phyloP scores from a whole-genome alignment of 64 coral and sea anemone genomes.

The Cladopsammia gracilis region DNA sequence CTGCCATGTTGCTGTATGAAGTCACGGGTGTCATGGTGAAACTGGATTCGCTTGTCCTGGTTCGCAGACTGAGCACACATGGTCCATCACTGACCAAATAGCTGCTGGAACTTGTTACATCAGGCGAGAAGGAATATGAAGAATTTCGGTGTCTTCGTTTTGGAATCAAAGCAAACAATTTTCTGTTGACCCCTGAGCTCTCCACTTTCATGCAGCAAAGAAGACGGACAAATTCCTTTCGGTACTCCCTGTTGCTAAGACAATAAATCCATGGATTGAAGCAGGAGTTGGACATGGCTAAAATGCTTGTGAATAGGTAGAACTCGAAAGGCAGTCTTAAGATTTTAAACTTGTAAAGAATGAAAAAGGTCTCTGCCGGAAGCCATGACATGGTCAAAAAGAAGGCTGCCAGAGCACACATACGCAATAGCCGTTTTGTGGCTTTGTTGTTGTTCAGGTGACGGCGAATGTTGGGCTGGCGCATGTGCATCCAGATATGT shows the following conservation, averaged over 20 bases:
- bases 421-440: slow-evolving; percentile 54
- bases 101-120: too few species aligned
- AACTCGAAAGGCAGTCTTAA: slow-evolving; percentile 45
- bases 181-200: too few species aligned
- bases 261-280: slow-evolving; percentile 60
- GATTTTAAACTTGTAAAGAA: slow-evolving; percentile 27
- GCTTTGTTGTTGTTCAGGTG: slow-evolving; percentile 36
- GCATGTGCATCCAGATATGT: slow-evolving; percentile 54
- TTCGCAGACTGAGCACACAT: too few species aligned
- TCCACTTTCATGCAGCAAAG: slow-evolving; percentile 22
- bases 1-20: background rate
- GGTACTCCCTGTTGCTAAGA: slow-evolving; percentile 43
- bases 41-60: too few species aligned
- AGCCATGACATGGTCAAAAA: slow-evolving; percentile 60
- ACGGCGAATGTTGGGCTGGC: slow-evolving; percentile 7
- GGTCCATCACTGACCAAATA: too few species aligned
- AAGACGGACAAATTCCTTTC: slow-evolving; percentile 40
- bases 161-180: too few species aligned
- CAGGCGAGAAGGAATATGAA: background rate
- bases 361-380: slow-evolving; percentile 58
- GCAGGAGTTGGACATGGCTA: slow-evolving; percentile 55
- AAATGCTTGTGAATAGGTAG: slow-evolving; percentile 20
- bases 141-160: too few species aligned
- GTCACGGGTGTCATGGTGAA: background rate
- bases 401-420: slow-evolving; percentile 66